Evolutionary conservation across 2,797 vertebrate genomes (phyloP).

Genomic region (Podargus strigoides): DNA sequence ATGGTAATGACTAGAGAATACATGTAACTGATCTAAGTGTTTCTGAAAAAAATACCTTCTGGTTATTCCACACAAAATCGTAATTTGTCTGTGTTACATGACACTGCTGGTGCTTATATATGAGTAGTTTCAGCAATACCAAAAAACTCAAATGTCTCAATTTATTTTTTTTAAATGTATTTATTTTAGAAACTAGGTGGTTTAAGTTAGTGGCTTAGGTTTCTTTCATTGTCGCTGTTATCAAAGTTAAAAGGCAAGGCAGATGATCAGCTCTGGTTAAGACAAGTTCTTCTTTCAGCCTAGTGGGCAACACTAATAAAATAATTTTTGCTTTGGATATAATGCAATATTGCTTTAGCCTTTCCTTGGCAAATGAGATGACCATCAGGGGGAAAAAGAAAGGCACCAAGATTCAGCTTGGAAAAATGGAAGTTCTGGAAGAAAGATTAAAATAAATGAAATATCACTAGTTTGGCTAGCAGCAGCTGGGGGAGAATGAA

Average conservation of each 20-base stretch:
- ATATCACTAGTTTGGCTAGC: conserved; percentile 57
- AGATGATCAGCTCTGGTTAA: background rate
- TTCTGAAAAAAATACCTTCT: background rate
- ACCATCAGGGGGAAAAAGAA: background rate
- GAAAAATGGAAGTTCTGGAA: conserved; percentile 61
- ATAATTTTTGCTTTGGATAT: background rate
- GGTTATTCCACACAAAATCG: background rate
- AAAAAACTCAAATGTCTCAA: background rate
- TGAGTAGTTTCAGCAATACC: background rate
- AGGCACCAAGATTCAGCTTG: conserved; percentile 22
- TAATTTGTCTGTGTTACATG: background rate
- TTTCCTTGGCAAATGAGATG: conserved; percentile 22
- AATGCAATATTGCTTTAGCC: background rate
- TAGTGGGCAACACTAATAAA: background rate
- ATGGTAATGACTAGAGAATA: background rate
- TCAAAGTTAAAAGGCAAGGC: background rate
- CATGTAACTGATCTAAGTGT: background rate
- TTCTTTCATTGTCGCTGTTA: background rate
- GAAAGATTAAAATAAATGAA: conserved; percentile 65
- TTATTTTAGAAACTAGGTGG: background rate
- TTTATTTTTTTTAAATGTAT: background rate
- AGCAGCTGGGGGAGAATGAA: conserved; percentile 43
- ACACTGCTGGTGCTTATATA: background rate
- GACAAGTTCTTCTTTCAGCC: background rate
- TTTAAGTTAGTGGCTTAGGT: background rate